Evolutionary conservation across 2,888 invertebrate genomes (phyloP).

Genomic region (Andricus quercusramuli): DNA sequence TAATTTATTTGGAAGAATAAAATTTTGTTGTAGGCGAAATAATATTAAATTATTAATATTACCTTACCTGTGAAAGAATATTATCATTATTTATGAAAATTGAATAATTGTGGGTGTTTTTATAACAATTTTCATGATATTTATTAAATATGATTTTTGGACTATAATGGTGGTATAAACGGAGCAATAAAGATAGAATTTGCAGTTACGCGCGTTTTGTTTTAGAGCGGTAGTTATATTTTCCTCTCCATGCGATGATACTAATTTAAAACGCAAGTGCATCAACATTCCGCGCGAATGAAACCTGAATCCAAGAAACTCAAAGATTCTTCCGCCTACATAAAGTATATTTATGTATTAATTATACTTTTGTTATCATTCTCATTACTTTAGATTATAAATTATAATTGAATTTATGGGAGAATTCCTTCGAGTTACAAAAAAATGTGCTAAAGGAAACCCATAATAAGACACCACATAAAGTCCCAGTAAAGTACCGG

Average conservation of each 20-base stretch:
- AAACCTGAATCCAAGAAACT: slow-evolving; percentile 40
- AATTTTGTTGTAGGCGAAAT: neutral
- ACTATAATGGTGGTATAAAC: slow-evolving; percentile 20
- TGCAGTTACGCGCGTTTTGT: slow-evolving; percentile 37
- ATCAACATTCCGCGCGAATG: slow-evolving; percentile 35
- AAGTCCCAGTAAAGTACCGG: too few species aligned
- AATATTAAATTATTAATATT: slow-evolving; percentile 2
- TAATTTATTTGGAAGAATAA: slow-evolving; percentile 10
- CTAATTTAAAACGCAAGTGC: slow-evolving; percentile 42
- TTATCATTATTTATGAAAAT: too few species aligned
- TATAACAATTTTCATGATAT: neutral
- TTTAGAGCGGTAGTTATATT: slow-evolving; percentile 37
- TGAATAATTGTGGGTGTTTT: too few species aligned
- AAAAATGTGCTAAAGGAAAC: too few species aligned
- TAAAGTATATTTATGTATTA: neutral
- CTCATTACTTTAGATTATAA: neutral
- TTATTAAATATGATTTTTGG: neutral
- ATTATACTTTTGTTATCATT: neutral
- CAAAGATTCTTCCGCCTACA: slow-evolving; percentile 30
- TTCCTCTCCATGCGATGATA: slow-evolving; percentile 34
- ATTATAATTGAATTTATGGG: neutral
- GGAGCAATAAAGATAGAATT: slow-evolving; percentile 28
- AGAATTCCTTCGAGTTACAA: too few species aligned
- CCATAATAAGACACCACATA: too few species aligned
- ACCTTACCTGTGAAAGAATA: neutral